A percentile compares a stretch with the other conserved stretches of the same genome.
phyloP scores from a whole-genome alignment of 2,113 vertebrate species.

The Platycercus adscitus region DNA sequence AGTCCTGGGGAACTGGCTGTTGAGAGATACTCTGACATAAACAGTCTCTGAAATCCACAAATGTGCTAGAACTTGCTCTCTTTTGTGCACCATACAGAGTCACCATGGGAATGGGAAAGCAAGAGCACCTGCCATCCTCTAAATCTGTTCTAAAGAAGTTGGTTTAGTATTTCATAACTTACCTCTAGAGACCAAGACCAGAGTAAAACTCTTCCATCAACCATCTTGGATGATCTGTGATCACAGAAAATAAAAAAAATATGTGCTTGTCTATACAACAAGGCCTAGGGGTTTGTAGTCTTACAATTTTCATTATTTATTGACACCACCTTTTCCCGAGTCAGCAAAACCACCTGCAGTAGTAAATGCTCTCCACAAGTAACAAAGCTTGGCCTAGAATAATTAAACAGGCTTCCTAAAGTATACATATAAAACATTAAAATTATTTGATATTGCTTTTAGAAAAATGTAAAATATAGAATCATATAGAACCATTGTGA shows the following conservation, averaged over 20 bases:
- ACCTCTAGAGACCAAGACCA: not conserved
- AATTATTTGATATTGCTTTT: not conserved
- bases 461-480: not conserved
- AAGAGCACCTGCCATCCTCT: not conserved
- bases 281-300: not conserved
- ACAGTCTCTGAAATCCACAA: not conserved
- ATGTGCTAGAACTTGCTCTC: not conserved
- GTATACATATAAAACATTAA: not conserved
- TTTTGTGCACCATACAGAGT: not conserved
- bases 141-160: not conserved
- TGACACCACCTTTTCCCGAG: not conserved
- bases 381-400: not conserved
- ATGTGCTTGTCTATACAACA: not conserved
- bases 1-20: conserved; percentile 6
- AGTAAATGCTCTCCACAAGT: not conserved
- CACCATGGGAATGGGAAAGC: not conserved
- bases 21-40: not conserved
- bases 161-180: not conserved
- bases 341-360: not conserved
- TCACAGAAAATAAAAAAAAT: not conserved
- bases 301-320: not conserved
- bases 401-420: not conserved
- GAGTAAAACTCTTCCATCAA: not conserved
- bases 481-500: not conserved
- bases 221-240: not conserved